Evolutionary conservation across 2,113 vertebrate species (phyloP).

Genomic region (Caranx ignobilis): DNA sequence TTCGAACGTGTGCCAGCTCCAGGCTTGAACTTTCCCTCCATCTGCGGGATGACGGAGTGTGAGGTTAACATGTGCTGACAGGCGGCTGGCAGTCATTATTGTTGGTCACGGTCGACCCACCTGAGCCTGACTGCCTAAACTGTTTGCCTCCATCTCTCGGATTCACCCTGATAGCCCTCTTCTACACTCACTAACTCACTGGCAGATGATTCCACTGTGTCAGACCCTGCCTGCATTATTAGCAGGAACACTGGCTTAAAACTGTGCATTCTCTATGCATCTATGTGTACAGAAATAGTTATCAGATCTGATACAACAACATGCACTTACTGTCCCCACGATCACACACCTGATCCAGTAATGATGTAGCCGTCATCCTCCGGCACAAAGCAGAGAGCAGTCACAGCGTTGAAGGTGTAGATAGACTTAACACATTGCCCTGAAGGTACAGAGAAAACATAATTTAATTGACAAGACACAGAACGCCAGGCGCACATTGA

Average conservation of each 20-base stretch:
- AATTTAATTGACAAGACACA: constrained; percentile 56
- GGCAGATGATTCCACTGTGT: constrained; percentile 36
- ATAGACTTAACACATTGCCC: constrained; percentile 86
- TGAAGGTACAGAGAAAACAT: constrained; percentile 64
- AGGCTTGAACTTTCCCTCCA: constrained; percentile 87
- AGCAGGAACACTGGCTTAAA: background rate
- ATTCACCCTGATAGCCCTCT: constrained; percentile 36
- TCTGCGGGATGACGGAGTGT: constrained; percentile 78
- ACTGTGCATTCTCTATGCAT: background rate
- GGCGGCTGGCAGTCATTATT: constrained; percentile 70
- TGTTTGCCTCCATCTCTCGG: constrained; percentile 49
- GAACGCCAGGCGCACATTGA: constrained; percentile 44
- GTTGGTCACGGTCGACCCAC: constrained; percentile 63
- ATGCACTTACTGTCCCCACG: constrained; percentile 4
- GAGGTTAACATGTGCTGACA: constrained; percentile 70
- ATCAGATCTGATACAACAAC: background rate
- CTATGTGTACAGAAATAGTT: background rate
- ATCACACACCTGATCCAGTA: constrained; percentile 83
- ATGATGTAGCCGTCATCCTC: constrained; percentile 82
- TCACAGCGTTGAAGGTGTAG: constrained; percentile 86
- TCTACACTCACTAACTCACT: constrained; percentile 34
- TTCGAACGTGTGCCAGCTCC: constrained; percentile 84
- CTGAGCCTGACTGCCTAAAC: constrained; percentile 70
- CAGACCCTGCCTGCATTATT: constrained; percentile 28
- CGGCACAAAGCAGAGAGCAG: constrained; percentile 82